phyloP scores from a whole-genome alignment of 2,797 vertebrate species.

The Trachurus trachurus region DNA sequence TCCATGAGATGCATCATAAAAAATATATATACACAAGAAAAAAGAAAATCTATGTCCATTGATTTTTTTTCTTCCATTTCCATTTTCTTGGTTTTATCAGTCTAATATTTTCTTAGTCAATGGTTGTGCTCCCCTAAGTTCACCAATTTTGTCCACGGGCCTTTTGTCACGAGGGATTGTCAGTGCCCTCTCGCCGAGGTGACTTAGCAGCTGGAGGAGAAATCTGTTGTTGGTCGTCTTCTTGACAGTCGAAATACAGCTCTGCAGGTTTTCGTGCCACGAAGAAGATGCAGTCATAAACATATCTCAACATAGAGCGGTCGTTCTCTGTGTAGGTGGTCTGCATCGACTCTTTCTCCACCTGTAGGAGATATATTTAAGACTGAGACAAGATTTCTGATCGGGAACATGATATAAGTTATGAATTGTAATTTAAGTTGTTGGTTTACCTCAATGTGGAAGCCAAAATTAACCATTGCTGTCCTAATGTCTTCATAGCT shows the following conservation, averaged over 20 bases:
- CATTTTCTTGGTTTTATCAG: constrained; percentile 26
- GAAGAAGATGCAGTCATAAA: constrained; percentile 98
- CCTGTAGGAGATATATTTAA: constrained; percentile 81
- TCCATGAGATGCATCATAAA: constrained; percentile 40
- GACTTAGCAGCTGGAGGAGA: constrained; percentile 76
- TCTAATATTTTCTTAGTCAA: constrained; percentile 16
- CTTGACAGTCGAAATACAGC: constrained; percentile 67
- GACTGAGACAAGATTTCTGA: not conserved
- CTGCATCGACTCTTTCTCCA: constrained; percentile 93
- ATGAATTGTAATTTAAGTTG: not conserved
- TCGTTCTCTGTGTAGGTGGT: constrained; percentile 99
- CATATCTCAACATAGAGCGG: constrained; percentile 96
- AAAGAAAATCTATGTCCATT: constrained; percentile 30
- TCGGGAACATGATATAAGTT: not conserved
- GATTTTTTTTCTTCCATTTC: constrained; percentile 22
- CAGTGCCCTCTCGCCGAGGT: constrained; percentile 70
- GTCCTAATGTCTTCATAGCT: constrained; percentile 96
- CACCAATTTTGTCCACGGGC: not conserved
- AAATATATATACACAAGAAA: constrained; percentile 40
- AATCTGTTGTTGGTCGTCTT: constrained; percentile 62
- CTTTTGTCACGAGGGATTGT: constrained; percentile 77
- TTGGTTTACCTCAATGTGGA: constrained; percentile 92
- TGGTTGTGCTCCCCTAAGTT: constrained; percentile 19
- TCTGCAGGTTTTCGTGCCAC: constrained; percentile 93
- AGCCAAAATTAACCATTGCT: constrained; percentile 93